Percentiles rank a stretch among this genome's conserved stretches.
Evolutionary conservation across 1,140 invertebrate species (phyloP).

Genomic region (Pectinophora gossypiella): DNA sequence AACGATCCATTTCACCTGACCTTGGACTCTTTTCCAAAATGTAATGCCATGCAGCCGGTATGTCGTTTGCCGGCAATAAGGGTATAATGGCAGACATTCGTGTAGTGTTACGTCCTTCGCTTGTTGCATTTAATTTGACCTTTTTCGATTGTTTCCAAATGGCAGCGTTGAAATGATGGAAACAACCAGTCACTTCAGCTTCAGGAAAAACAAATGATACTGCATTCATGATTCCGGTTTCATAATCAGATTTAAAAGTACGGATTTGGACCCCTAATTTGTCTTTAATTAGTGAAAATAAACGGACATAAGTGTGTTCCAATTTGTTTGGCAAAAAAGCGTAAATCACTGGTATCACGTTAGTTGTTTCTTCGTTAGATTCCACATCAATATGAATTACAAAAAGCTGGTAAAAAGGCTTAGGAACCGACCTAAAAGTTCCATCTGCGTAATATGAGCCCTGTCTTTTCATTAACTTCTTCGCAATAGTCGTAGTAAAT

Average conservation of each 20-base stretch:
- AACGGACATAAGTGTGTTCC: not conserved
- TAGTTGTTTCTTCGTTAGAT: not conserved
- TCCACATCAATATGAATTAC: not conserved
- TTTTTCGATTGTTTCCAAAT: conserved; percentile 10
- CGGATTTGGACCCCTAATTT: not conserved
- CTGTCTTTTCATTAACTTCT: not conserved
- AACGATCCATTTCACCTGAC: not conserved
- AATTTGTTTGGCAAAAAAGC: not conserved
- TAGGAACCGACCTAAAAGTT: not conserved
- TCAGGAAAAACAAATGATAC: not conserved
- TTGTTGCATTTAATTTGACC: not conserved
- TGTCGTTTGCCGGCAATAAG: not conserved
- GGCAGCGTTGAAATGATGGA: conserved; percentile 10
- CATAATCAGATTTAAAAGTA: not conserved
- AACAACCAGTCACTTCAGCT: not conserved
- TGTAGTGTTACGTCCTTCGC: not conserved
- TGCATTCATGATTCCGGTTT: not conserved
- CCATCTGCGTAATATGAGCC: not conserved
- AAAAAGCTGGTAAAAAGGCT: not conserved
- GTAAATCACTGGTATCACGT: not conserved
- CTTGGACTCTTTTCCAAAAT: not conserved
- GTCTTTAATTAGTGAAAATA: not conserved
- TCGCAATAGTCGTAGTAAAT: not conserved
- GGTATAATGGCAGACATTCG: not conserved
- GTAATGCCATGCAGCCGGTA: not conserved